phyloP scores from a whole-genome alignment of 2,888 invertebrate species.

The Stegana nigrithorax region DNA sequence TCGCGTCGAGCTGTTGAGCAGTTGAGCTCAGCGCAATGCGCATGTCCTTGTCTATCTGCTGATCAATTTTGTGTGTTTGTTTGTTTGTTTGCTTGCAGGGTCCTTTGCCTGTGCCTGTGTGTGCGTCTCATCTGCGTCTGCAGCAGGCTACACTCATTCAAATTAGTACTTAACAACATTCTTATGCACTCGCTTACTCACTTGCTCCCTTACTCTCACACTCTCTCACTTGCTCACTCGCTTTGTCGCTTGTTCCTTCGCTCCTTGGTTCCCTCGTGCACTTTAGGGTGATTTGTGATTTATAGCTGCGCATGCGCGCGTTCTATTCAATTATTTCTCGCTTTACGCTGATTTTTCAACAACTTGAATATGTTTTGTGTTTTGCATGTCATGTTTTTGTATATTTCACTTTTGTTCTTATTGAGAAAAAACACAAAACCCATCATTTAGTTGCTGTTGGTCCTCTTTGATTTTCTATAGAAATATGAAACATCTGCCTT shows the following conservation, averaged over 20 bases:
- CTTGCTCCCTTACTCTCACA: neutral
- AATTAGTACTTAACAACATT: constrained; percentile 51
- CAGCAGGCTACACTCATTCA: constrained; percentile 34
- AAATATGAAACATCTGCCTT: neutral
- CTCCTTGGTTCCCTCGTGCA: neutral
- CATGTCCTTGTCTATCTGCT: neutral
- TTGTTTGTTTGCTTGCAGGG: constrained; percentile 1
- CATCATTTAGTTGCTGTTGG: neutral
- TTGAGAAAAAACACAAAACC: too few relatives aligned
- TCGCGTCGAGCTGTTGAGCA: neutral
- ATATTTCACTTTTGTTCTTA: neutral
- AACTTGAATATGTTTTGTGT: constrained; percentile 13
- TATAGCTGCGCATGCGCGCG: constrained; percentile 42
- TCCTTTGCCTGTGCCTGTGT: constrained; percentile 11
- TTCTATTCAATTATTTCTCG: constrained; percentile 36
- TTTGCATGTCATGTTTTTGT: constrained; percentile 35
- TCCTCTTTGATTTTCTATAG: neutral
- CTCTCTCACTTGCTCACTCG: too few relatives aligned
- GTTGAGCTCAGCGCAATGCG: neutral
- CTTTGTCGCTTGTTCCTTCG: too few relatives aligned
- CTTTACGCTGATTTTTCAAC: constrained; percentile 18
- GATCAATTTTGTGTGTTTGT: neutral
- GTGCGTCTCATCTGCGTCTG: neutral
- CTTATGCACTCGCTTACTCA: constrained; percentile 23
- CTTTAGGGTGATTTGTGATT: constrained; percentile 39